A percentile compares a stretch with the other conserved stretches of the same genome.
phyloP scores from a whole-genome alignment of 2,888 invertebrate genomes.

The Oeneis ivallda region DNA sequence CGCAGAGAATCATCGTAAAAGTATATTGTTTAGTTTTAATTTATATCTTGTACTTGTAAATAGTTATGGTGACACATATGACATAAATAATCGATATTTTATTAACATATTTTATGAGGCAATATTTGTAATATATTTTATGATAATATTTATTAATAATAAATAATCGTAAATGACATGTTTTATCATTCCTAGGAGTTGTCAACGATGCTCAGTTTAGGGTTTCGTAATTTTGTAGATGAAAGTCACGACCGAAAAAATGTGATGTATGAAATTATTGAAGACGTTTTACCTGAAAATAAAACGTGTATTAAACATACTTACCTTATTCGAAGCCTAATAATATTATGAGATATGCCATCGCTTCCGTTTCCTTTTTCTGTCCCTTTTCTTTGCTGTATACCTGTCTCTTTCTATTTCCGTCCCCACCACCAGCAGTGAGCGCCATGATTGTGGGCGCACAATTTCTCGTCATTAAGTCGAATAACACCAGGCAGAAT shows the following conservation, averaged over 20 bases:
- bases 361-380: too few species aligned
- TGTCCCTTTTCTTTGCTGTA: too few species aligned
- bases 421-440: too few species aligned
- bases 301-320: too few species aligned
- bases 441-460: too few species aligned
- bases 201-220: conserved; percentile 6
- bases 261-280: too few species aligned
- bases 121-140: neutral
- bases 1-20: neutral
- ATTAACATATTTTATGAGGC: conserved; percentile 5
- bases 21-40: neutral
- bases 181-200: conserved; percentile 12
- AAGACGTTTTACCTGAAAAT: too few species aligned
- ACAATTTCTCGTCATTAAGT: too few species aligned
- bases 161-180: neutral
- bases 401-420: too few species aligned
- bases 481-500: too few species aligned
- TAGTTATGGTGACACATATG: neutral
- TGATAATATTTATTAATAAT: neutral
- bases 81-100: neutral
- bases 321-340: too few species aligned
- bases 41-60: neutral
- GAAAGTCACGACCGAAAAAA: neutral
- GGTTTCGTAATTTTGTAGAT: neutral
- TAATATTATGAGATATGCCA: too few species aligned